Base-by-base conservation (phyloP, 2,888 invertebrate genomes). In the Hipparchia semele region DNA sequence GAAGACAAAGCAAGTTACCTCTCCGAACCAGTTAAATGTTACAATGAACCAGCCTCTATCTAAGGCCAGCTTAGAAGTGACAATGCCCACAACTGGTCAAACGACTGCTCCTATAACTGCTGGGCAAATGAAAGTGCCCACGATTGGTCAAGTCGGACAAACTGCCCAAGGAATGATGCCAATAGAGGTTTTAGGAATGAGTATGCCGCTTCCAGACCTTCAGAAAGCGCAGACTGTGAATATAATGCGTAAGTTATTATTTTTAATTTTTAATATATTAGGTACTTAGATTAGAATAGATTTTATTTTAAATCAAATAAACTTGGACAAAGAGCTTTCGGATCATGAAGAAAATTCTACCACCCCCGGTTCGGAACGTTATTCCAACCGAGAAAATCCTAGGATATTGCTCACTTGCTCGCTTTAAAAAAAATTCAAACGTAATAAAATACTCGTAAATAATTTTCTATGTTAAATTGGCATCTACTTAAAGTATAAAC, bases 151-250 rank as follows among this genome's bases (percentile, higher is more conserved):
- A 65, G 33, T 33, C 45, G 45, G 60, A 39, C 67, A 56, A 13
- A 10, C 13, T 53, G 39, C 49, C 13, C 68, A 59, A 65, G 39
- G 67, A 10, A 23, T 66, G 6, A 70, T 68, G 58, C 53, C 62
- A 60, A 66, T 70, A 10, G 74, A 75, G 46, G 33, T 72, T 51
- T 33, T 76, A 23, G 70, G 70, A 33, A 72, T 72, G n/a, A 74
- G 45, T 61, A 33, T 76, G 13, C 13, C 76, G 33, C 8, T 72
- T 0, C 76, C 71, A 64, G 73, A 71, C 45, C 39, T 69, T 33
- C 62, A 62, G 12, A 72, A 33, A 58, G 8, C 53, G n/a, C 64
- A 70, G 53, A 70, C 51, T 53, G 12, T 65, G 62, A 62, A 62
- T 13, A 7, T 39, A 9, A 64, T 53, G 12, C 64, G 49, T 59